Evolutionary conservation across 2,113 vertebrate genomes (phyloP).

Genomic region (Piprites chloris): DNA sequence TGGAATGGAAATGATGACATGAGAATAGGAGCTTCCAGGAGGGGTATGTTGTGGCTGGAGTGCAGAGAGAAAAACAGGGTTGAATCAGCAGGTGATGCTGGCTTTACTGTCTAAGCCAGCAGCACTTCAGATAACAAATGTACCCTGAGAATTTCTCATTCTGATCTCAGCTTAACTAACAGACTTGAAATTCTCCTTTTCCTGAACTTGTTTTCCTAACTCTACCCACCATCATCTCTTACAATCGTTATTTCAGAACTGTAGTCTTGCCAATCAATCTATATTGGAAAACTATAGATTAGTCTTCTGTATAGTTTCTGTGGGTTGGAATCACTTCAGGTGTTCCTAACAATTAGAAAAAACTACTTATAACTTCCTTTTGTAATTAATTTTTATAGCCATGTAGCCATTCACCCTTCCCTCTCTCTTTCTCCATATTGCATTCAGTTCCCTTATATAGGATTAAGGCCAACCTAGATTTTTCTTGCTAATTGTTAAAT

Average conservation of each 20-base stretch:
- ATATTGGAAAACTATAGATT: background rate
- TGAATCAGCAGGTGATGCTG: background rate
- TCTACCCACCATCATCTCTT: background rate
- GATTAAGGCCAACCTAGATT: background rate
- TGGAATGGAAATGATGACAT: background rate
- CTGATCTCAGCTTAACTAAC: background rate
- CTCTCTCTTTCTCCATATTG: background rate
- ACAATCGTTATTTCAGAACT: background rate
- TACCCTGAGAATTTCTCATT: background rate
- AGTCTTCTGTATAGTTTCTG: background rate
- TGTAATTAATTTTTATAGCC: background rate
- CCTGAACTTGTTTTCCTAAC: background rate
- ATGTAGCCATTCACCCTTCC: background rate
- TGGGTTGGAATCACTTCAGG: background rate
- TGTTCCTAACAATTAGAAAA: background rate
- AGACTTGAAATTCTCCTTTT: background rate
- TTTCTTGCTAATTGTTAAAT: background rate
- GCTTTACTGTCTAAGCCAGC: background rate
- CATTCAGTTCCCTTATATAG: background rate
- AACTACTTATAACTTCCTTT: background rate
- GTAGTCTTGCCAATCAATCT: background rate
- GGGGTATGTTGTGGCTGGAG: background rate
- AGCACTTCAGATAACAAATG: background rate
- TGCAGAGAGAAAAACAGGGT: background rate
- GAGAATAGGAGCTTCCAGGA: background rate